Evolutionary conservation across 2,888 invertebrate species (phyloP).

Genomic region (Zhuqinia jingwanae): DNA sequence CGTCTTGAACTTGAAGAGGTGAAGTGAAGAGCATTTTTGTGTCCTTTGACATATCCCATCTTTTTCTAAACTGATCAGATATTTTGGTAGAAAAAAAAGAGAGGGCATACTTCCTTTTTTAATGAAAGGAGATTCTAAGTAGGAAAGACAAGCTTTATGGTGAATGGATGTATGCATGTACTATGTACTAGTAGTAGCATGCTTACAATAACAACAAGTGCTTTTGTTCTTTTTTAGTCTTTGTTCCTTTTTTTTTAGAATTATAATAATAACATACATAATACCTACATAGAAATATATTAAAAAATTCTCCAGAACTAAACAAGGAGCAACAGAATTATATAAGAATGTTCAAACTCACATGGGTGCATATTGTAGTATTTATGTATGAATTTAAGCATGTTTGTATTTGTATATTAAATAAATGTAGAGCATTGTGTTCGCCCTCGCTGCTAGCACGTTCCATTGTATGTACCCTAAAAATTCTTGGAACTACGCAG

Average conservation of each 20-base stretch:
- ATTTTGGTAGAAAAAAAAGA: background rate
- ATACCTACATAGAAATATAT: background rate
- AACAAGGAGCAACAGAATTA: no score
- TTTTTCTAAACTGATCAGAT: background rate
- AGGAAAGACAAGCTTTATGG: background rate
- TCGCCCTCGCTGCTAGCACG: no score
- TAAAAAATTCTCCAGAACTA: background rate
- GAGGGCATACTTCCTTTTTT: background rate
- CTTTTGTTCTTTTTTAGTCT: conserved; percentile 8
- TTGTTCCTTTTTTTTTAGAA: background rate
- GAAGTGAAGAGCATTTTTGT: conserved; percentile 51
- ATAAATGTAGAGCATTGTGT: no score
- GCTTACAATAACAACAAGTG: background rate
- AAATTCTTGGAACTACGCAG: no score
- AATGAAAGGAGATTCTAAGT: conserved; percentile 17
- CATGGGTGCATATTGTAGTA: background rate
- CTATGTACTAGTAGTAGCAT: no score
- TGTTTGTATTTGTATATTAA: no score
- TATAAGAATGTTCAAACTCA: no score
- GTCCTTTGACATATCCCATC: conserved; percentile 49
- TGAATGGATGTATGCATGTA: no score
- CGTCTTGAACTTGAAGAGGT: conserved; percentile 48
- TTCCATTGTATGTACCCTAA: no score
- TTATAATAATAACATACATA: background rate
- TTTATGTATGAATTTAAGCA: background rate